Conservation (phyloP, 2,888 invertebrate species). For the Salticus scenicus region DNA sequence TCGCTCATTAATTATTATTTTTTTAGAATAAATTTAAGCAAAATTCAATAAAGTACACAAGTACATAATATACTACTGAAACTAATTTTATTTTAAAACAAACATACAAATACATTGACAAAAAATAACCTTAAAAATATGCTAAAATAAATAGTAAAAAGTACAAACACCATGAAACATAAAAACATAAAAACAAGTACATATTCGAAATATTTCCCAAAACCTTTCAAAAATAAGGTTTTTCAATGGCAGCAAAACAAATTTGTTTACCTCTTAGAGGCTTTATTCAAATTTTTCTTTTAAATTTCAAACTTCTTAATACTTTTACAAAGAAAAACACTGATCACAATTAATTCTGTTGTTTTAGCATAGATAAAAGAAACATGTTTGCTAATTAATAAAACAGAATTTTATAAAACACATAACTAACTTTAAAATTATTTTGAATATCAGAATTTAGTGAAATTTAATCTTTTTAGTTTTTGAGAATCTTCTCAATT, state of each 20-base stretch:
- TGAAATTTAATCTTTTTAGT: too few species aligned
- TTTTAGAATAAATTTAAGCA: too few species aligned
- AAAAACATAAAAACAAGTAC: not conserved
- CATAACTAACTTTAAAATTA: too few species aligned
- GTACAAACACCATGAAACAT: too few species aligned
- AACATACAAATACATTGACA: not conserved
- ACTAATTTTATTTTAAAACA: slow-evolving; percentile 3
- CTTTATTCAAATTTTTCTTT: not conserved
- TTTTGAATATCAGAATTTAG: too few species aligned
- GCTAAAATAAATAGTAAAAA: not conserved
- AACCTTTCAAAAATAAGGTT: not conserved
- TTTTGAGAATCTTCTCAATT: too few species aligned
- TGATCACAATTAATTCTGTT: too few species aligned
- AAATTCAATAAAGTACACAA: too few species aligned
- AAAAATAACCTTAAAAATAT: not conserved
- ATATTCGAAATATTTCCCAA: not conserved
- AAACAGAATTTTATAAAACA: not conserved
- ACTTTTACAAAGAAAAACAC: not conserved
- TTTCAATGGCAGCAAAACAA: not conserved
- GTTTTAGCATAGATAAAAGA: not conserved
- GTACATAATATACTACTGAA: too few species aligned
- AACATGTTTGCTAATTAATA: not conserved
- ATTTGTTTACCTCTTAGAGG: not conserved
- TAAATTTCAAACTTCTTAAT: not conserved
- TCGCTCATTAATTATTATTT: too few species aligned